phyloP scores from a whole-genome alignment of 2,113 vertebrate species.

The Colius striatus region DNA sequence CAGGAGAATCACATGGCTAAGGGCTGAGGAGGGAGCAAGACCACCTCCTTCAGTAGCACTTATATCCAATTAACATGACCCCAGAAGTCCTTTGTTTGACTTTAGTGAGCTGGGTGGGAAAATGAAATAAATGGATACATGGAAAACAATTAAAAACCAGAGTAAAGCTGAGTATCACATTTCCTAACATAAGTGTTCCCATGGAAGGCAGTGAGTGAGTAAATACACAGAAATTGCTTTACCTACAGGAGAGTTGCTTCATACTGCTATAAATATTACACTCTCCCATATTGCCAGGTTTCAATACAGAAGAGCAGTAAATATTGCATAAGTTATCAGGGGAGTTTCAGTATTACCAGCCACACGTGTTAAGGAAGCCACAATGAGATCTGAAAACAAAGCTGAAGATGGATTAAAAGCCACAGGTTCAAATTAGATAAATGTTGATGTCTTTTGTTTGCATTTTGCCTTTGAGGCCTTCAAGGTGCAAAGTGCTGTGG shows the following conservation, averaged over 20 bases:
- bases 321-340: background rate
- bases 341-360: background rate
- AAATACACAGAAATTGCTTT: slow-evolving; percentile 27
- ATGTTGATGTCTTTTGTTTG: background rate
- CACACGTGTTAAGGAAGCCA: background rate
- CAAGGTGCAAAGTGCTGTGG: background rate
- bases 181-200: background rate
- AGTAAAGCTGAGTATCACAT: background rate
- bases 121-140: background rate
- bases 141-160: background rate
- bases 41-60: background rate
- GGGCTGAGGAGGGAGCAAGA: background rate
- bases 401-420: background rate
- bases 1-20: background rate
- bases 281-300: background rate
- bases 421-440: background rate
- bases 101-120: background rate
- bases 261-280: background rate
- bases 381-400: background rate
- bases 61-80: background rate
- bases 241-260: background rate
- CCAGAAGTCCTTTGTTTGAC: background rate
- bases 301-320: background rate
- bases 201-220: background rate
- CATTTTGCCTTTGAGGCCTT: background rate